These are phyloP conservation scores for Peromyscus polionotus DNA, from an alignment of 2,113 vertebrate genomes.

Conservation along the genomic window DNA sequence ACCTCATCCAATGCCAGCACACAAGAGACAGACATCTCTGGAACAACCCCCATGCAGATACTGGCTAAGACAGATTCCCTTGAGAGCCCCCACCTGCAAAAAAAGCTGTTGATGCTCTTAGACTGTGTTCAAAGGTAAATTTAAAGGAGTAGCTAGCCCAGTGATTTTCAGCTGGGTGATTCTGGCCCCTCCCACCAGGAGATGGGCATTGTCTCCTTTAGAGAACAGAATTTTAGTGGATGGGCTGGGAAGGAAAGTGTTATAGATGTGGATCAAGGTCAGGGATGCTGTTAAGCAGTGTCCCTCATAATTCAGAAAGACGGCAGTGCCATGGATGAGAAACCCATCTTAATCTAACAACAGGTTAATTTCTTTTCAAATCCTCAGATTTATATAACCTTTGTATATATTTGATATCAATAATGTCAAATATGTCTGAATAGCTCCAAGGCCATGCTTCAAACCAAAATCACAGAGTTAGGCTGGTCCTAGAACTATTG, in stretches of 20 bases:
- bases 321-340: not conserved
- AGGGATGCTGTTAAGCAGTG: not conserved
- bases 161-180: not conserved
- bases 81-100: not conserved
- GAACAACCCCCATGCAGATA: slow-evolving; percentile 22
- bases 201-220: not conserved
- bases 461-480: not conserved
- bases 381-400: not conserved
- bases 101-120: slow-evolving; percentile 14
- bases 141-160: not conserved
- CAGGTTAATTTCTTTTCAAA: slow-evolving; percentile 10
- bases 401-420: not conserved
- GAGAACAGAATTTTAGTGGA: not conserved
- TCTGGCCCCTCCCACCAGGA: not conserved
- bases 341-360: not conserved
- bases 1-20: not conserved
- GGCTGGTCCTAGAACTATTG: not conserved
- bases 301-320: not conserved
- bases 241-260: not conserved
- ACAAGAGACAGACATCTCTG: not conserved
- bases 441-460: not conserved
- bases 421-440: not conserved
- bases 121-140: not conserved
- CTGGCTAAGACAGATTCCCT: not conserved
- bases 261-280: not conserved